Conservation (phyloP, 2,113 vertebrate species). For the Oreochromis spilurus region DNA sequence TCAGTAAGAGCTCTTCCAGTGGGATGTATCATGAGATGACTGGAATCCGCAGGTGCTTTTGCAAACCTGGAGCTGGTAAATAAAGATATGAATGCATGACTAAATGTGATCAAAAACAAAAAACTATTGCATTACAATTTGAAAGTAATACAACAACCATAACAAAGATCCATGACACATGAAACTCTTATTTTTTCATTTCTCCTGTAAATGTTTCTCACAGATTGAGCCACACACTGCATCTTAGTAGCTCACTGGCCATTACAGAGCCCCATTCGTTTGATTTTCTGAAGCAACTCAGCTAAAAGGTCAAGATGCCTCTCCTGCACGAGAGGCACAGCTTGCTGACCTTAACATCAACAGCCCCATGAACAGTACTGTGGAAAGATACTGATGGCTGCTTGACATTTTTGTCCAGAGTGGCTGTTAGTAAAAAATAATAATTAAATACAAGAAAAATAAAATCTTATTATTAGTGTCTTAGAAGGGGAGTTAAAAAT, state of each 20-base stretch:
- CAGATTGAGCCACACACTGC: not conserved
- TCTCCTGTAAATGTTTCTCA: not conserved
- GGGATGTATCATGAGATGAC: not conserved
- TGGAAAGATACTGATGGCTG: not conserved
- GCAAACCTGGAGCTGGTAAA: not conserved
- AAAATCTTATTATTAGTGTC: accelerated
- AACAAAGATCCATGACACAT: not conserved
- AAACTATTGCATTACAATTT: not conserved
- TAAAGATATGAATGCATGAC: not conserved
- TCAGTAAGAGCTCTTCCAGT: not conserved
- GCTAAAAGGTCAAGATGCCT: slow-evolving; percentile 59
- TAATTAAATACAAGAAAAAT: slow-evolving; percentile 15
- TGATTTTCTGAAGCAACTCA: slow-evolving; percentile 44
- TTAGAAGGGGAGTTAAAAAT: not conserved
- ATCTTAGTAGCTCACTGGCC: slow-evolving; percentile 2
- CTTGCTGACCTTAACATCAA: slow-evolving; percentile 34
- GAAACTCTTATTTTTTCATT: not conserved
- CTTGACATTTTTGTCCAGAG: slow-evolving; percentile 25
- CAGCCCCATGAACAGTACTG: not conserved
- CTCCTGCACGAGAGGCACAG: slow-evolving; percentile 15
- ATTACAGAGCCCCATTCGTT: slow-evolving; percentile 40
- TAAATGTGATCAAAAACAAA: not conserved
- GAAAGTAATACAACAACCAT: not conserved
- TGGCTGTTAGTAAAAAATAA: slow-evolving; percentile 23
- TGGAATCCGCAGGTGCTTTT: not conserved